Base-by-base conservation (phyloP, 2,797 vertebrate species). In the Etheostoma perlongum region DNA sequence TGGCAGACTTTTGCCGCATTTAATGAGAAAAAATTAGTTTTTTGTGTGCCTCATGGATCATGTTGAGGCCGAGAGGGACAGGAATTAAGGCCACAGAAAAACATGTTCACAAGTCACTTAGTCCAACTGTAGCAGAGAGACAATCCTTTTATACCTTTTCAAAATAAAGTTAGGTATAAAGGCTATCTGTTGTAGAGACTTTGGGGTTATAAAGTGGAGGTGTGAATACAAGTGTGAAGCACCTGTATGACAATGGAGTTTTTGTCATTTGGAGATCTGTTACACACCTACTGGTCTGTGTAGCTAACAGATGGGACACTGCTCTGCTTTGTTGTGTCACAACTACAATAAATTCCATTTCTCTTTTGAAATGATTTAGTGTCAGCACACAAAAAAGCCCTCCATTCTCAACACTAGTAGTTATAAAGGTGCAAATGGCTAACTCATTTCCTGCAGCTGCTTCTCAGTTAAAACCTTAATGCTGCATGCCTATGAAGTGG, bases 21-120 rank as follows among this genome's bases (percentile, higher is more conserved):
- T 82, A 78, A 88, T 83, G 71, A 75, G 66, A 53, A 68, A 87
- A 79, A 76, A 54, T 65, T 67, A 30, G 54, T 74, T 80, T 78
- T 78, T 81, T 51, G 61, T 69, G 74, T 36, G 57, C 53, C 53
- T 58, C 58, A 8, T 48, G 76, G 78, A 81, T 76, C 49, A 65
- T 52, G 33, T 30, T 1, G 46, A 78, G 40, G 36, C 71, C 74
- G 21, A 77, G 54, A 72, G 73, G 47, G 67, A 74, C 51, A 55
- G 25, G 33, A 72, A 68, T 67, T 23, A 77, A 81, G 40, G 67
- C 30, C 40, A 71, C 27, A 44, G 33, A 30, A 25, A 70, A 59
- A 60, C 54, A 64, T 48, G 36, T 69, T 78, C 36, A 49, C 42
- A 27, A 73, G 61, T 54, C n/a, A 61, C 18, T 64, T 18, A 60